Evolutionary conservation across 2,113 vertebrate genomes (phyloP).

Genomic region (Phoenicopterus ruber): DNA sequence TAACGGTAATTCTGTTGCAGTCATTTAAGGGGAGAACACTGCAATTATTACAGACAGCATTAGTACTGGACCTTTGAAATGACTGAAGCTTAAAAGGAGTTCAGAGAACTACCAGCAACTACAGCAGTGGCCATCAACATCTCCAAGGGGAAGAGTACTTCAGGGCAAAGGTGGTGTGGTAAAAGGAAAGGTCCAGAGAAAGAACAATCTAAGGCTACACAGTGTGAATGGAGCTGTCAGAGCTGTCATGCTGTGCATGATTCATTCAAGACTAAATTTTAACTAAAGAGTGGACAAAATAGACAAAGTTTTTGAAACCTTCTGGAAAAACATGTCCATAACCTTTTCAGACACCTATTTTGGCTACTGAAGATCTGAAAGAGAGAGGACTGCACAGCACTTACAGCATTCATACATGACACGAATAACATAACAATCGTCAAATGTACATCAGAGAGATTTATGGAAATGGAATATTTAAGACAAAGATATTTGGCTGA

Average conservation of each 20-base stretch:
- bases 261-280: background rate
- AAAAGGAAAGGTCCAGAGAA: background rate
- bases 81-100: background rate
- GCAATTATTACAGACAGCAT: background rate
- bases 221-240: background rate
- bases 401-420: background rate
- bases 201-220: background rate
- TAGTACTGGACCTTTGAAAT: background rate
- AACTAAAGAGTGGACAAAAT: background rate
- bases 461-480: background rate
- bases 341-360: background rate
- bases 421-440: accelerated
- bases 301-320: background rate
- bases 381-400: background rate
- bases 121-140: background rate
- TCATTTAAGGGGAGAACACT: background rate
- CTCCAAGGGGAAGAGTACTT: background rate
- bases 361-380: background rate
- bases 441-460: background rate
- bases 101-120: background rate
- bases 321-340: background rate
- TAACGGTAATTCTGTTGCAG: background rate
- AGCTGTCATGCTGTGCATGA: background rate
- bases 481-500: background rate
- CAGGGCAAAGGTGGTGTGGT: background rate